Conservation (phyloP, 2,888 invertebrate species). For the Ochropleura plecta region DNA sequence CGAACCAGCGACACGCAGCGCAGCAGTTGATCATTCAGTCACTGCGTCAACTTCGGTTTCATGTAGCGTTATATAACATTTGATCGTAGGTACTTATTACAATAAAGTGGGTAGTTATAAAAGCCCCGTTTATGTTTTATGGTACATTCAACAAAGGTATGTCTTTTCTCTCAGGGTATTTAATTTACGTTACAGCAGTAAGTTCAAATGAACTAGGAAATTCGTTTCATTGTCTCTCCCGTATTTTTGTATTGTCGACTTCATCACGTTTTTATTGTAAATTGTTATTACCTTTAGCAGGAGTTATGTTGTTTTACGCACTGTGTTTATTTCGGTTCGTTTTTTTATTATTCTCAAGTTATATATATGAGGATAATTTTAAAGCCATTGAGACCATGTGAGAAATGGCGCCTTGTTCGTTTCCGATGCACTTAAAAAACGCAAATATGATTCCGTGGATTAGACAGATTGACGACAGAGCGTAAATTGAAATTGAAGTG, state of each 20-base stretch:
- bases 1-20: no score
- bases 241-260: constrained; percentile 54
- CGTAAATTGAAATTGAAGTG: no score
- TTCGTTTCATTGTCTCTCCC: constrained; percentile 58
- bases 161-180: constrained; percentile 59
- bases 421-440: background rate
- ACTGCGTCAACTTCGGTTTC: background rate
- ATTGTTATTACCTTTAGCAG: constrained; percentile 44
- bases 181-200: constrained; percentile 56
- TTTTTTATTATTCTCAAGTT: background rate
- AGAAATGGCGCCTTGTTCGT: background rate
- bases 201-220: constrained; percentile 63
- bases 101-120: constrained; percentile 34
- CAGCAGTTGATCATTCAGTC: no score
- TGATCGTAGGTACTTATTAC: constrained; percentile 7
- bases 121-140: constrained; percentile 53
- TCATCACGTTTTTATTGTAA: constrained; percentile 45
- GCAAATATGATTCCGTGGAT: no score
- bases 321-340: constrained; percentile 29
- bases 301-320: constrained; percentile 35
- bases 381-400: constrained; percentile 6
- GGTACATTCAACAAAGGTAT: constrained; percentile 55
- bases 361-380: background rate
- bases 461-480: no score
- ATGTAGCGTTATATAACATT: constrained; percentile 26